Evolutionary conservation across 2,888 invertebrate genomes (phyloP).

Genomic region (Ennomos erosarius): DNA sequence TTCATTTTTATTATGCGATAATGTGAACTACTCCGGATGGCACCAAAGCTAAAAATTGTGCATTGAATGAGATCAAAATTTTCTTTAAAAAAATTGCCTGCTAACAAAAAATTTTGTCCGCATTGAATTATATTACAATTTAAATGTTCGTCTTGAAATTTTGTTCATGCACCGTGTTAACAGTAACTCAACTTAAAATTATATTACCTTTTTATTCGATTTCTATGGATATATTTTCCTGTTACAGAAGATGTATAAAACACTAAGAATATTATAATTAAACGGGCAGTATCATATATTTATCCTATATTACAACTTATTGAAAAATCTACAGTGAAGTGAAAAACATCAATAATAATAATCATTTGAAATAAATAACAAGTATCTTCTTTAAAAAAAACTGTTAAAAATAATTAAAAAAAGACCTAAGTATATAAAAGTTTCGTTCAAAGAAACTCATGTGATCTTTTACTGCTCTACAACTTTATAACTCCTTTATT

Average conservation of each 20-base stretch:
- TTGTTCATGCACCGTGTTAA: slow-evolving; percentile 69
- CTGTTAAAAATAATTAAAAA: slow-evolving; percentile 81
- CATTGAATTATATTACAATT: slow-evolving; percentile 42
- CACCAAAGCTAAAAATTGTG: slow-evolving; percentile 68
- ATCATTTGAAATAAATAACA: slow-evolving; percentile 86
- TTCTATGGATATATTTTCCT: slow-evolving; percentile 41
- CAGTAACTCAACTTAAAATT: slow-evolving; percentile 59
- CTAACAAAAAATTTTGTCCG: slow-evolving; percentile 67
- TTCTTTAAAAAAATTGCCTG: slow-evolving; percentile 72
- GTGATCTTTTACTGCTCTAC: slow-evolving; percentile 76
- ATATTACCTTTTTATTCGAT: slow-evolving; percentile 40
- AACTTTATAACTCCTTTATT: slow-evolving; percentile 78
- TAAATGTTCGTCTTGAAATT: slow-evolving; percentile 56
- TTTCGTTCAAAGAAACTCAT: slow-evolving; percentile 71
- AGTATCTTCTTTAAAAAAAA: slow-evolving; percentile 77
- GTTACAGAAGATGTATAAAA: slow-evolving; percentile 49
- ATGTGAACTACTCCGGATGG: slow-evolving; percentile 65
- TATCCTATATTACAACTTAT: slow-evolving; percentile 80
- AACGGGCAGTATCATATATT: slow-evolving; percentile 80
- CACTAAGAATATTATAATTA: slow-evolving; percentile 66
- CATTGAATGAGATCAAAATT: slow-evolving; percentile 77
- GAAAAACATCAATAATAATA: slow-evolving; percentile 81
- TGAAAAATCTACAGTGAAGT: slow-evolving; percentile 72
- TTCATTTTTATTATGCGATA: slow-evolving; percentile 68
- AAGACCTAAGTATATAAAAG: slow-evolving; percentile 64